Evolutionary conservation across 2,113 vertebrate genomes (phyloP).

Genomic region (Onychostoma macrolepis): DNA sequence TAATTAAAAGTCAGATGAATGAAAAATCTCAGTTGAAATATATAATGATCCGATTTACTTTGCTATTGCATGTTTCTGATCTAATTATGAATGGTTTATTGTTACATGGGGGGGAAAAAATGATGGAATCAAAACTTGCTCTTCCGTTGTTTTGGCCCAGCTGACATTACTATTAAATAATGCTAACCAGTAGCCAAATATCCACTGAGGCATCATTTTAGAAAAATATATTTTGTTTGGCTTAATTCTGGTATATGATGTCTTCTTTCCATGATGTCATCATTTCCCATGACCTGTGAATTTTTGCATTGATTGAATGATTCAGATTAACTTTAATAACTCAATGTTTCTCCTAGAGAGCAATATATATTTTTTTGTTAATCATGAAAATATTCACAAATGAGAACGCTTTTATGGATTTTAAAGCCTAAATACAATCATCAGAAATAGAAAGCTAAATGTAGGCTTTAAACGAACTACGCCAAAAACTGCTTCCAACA

Average conservation of each 20-base stretch:
- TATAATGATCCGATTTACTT: neutral
- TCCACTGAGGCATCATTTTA: neutral
- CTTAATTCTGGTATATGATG: neutral
- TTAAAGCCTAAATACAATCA: neutral
- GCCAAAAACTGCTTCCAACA: neutral
- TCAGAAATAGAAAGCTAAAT: too few species aligned
- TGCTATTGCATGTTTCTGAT: neutral
- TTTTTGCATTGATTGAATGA: neutral
- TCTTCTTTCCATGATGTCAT: neutral
- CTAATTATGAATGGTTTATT: neutral
- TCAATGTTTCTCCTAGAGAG: neutral
- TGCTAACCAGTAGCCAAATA: neutral
- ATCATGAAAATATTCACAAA: neutral
- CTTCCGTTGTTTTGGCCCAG: neutral
- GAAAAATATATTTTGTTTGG: neutral
- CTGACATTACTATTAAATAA: neutral
- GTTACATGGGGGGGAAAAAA: neutral
- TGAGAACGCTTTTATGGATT: neutral
- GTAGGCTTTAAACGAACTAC: neutral
- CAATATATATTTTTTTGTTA: neutral
- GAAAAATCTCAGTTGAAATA: neutral
- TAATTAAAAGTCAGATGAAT: neutral
- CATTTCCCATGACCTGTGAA: neutral
- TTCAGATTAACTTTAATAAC: neutral
- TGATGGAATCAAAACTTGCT: neutral